Evolutionary conservation across 2,888 invertebrate genomes (phyloP).

Genomic region (Harmothoe impar): DNA sequence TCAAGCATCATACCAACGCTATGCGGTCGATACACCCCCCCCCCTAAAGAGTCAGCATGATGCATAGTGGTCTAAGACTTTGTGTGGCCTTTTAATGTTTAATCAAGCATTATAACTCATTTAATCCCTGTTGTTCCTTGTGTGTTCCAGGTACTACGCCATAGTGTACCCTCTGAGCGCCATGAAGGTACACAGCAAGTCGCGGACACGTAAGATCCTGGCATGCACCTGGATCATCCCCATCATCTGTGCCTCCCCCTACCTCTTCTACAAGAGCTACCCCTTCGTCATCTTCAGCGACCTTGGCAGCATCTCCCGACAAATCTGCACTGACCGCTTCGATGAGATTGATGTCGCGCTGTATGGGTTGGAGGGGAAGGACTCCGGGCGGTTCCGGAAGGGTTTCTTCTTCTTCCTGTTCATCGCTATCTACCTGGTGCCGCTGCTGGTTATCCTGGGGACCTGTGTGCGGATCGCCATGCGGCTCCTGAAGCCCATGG

Average conservation of each 20-base stretch:
- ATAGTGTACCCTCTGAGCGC: slow-evolving; percentile 84
- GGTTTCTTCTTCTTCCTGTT: slow-evolving; percentile 83
- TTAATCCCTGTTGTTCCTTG: too few relatives aligned
- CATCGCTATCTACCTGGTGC: slow-evolving; percentile 82
- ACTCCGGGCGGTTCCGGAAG: slow-evolving; percentile 73
- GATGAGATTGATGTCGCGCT: slow-evolving; percentile 79
- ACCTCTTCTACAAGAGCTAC: slow-evolving; percentile 74
- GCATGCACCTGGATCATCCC: slow-evolving; percentile 83
- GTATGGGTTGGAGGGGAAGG: slow-evolving; percentile 68
- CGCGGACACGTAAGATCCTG: slow-evolving; percentile 82
- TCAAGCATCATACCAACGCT: too few relatives aligned
- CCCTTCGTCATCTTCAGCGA: slow-evolving; percentile 80
- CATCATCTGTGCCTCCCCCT: slow-evolving; percentile 77
- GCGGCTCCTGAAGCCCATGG: slow-evolving; percentile 75
- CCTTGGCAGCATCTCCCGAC: slow-evolving; percentile 81
- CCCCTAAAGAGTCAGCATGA: too few relatives aligned
- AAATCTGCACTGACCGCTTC: slow-evolving; percentile 83
- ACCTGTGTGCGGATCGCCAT: slow-evolving; percentile 76
- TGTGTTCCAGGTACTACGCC: slow-evolving; percentile 83
- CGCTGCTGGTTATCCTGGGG: slow-evolving; percentile 81
- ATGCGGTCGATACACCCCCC: too few relatives aligned
- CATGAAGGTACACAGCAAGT: slow-evolving; percentile 80
- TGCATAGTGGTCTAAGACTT: too few relatives aligned
- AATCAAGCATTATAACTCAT: too few relatives aligned
- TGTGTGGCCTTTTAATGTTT: too few relatives aligned